Evolutionary conservation across 2,888 invertebrate species (phyloP), one percentile per base, ranked within the genome.

Genomic region (Melieria omissa): DNA sequence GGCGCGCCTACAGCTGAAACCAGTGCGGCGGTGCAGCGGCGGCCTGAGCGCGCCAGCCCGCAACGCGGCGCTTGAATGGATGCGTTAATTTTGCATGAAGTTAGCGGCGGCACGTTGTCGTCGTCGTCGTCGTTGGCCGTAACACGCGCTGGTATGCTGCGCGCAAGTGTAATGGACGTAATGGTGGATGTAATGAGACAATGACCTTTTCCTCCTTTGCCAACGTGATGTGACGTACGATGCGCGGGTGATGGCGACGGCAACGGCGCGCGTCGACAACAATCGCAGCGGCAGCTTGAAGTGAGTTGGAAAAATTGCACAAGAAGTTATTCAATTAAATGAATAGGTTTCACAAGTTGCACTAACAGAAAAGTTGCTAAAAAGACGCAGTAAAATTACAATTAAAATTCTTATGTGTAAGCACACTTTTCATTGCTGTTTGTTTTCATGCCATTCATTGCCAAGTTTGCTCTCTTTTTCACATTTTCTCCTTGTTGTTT

Each of bases 121-220:
- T 55, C 69, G 55, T 62, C 62, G 46, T 62, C 69, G 29, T 54
- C 60, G 42, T 29, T 29, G 29, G 29, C 29, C 29, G 29, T 29
- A 29, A 29, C 29, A 29, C 29, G 29, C 29, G 29, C 29, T 29
- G 29, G 29, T 29, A 29, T 29, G 29, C 29, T 29, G 29, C 29
- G 29, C 29, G 29, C 29, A 29, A 29, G 29, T 67, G 60, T 52
- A 63, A 55, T 69, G 29, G 47, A 52, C 63, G 62, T 52, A 69
- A 69, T 69, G 46, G 69, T 14, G 63, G 46, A 14, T 63, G 77
- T 75, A 77, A 77, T 77, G 73, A 77, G 77, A 73, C 77, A 77
- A 74, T 77, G 77, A 77, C 77, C 77, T 73, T 75, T 72, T 75
- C 63, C 63, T 16, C 63, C 55, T 62, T 69, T 69, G 63, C 67